These are phyloP conservation scores for Stichodactyla helianthus DNA, from an alignment of 64 coral and sea anemone genomes.

Conservation along the genomic window DNA sequence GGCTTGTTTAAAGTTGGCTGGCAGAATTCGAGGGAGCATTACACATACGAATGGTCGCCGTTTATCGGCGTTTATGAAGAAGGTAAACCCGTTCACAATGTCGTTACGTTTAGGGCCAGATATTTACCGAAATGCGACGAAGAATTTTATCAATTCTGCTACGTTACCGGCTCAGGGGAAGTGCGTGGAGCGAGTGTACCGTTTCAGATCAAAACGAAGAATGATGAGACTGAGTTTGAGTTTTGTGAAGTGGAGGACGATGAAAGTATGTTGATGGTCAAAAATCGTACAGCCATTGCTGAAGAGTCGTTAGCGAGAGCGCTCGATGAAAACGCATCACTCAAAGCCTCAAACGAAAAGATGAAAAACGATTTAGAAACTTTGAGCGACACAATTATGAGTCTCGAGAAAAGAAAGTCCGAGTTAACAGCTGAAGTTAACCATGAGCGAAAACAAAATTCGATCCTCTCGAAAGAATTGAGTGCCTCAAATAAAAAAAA, in stretches of 20 bases:
- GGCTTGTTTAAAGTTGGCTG: slow-evolving; percentile 89
- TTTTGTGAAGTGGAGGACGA: slow-evolving; percentile 94
- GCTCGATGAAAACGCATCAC: slow-evolving; percentile 61
- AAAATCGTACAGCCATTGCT: slow-evolving; percentile 84
- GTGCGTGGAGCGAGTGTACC: slow-evolving; percentile 90
- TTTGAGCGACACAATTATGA: slow-evolving; percentile 62
- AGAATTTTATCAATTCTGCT: slow-evolving; percentile 98
- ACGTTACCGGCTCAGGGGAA: slow-evolving; percentile 68
- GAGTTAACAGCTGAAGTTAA: slow-evolving; percentile 53
- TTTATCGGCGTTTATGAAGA: slow-evolving; percentile 39
- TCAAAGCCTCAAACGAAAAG: slow-evolving; percentile 83
- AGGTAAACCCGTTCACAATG: slow-evolving; percentile 46
- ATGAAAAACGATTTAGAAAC: slow-evolving; percentile 34
- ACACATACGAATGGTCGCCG: slow-evolving; percentile 85
- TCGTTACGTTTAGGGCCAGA: slow-evolving; percentile 58
- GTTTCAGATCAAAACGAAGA: slow-evolving; percentile 87
- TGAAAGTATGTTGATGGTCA: slow-evolving; percentile 82
- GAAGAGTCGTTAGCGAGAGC: slow-evolving; percentile 69
- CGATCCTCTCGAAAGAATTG: slow-evolving; percentile 18
- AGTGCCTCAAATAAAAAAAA: slow-evolving; percentile 24
- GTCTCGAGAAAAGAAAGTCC: slow-evolving; percentile 63
- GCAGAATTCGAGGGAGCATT: slow-evolving; percentile 81
- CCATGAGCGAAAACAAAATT: slow-evolving; percentile 19
- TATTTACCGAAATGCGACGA: slow-evolving; percentile 70
- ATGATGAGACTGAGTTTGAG: slow-evolving; percentile 59